Percentiles rank a stretch among this genome's conserved stretches.
Conservation (phyloP, 2,113 vertebrate genomes). For the Hemiscyllium ocellatum region DNA sequence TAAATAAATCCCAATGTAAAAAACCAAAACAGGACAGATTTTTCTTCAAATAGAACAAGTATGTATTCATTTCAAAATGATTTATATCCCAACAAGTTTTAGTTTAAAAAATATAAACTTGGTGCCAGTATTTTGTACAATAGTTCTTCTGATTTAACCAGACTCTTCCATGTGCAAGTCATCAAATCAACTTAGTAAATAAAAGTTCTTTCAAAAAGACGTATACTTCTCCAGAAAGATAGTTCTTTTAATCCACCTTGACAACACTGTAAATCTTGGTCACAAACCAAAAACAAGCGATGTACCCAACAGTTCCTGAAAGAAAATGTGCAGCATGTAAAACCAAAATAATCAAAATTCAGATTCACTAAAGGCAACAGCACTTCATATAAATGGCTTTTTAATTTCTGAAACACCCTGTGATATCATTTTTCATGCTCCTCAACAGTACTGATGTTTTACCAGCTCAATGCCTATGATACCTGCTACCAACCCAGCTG, state of each 20-base stretch:
- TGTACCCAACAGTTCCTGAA: slow-evolving; percentile 94
- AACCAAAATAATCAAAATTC: slow-evolving; percentile 40
- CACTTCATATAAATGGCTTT: neutral
- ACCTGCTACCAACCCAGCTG: slow-evolving; percentile 74
- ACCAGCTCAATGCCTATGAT: slow-evolving; percentile 74
- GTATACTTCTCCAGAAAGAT: slow-evolving; percentile 51
- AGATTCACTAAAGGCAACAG: slow-evolving; percentile 51
- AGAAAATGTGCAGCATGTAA: slow-evolving; percentile 10
- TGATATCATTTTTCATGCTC: slow-evolving; percentile 71
- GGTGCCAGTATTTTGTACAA: neutral
- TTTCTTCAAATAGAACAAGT: neutral
- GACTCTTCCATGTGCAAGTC: slow-evolving; percentile 7
- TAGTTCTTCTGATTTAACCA: slow-evolving; percentile 6
- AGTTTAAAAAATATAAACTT: neutral
- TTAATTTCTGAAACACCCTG: slow-evolving; percentile 57
- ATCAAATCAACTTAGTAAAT: slow-evolving; percentile 18
- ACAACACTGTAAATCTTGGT: slow-evolving; percentile 99
- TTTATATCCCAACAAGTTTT: slow-evolving; percentile 4
- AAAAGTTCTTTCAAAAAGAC: slow-evolving; percentile 47
- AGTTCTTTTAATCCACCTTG: slow-evolving; percentile 74
- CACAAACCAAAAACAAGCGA: slow-evolving; percentile 98
- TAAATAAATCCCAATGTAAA: neutral
- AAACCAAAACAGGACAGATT: neutral
- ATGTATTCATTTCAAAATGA: neutral
- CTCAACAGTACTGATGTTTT: slow-evolving; percentile 72